Percentiles rank a stretch among this genome's conserved stretches.
Evolutionary conservation across 2,888 invertebrate genomes (phyloP).

Genomic region (Acleris holmiana): DNA sequence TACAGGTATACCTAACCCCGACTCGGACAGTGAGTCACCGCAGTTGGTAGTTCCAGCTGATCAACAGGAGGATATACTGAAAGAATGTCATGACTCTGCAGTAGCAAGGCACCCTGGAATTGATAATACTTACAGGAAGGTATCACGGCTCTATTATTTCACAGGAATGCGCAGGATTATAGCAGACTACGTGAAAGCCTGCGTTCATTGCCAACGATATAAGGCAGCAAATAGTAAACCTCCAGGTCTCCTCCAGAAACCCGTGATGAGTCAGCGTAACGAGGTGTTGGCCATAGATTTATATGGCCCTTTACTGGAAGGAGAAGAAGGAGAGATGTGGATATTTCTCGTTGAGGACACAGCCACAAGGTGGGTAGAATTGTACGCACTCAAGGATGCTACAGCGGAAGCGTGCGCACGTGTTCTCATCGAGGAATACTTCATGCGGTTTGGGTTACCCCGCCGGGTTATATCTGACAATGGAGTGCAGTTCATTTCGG

Average conservation of each 20-base stretch:
- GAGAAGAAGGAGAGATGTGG: not conserved
- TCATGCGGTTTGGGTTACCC: not conserved
- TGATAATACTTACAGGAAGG: conserved; percentile 27
- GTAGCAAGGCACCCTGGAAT: conserved; percentile 9
- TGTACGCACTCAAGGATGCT: not conserved
- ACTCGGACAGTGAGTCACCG: not conserved
- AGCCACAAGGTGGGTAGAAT: not conserved
- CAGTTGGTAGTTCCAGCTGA: not conserved
- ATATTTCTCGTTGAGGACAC: not conserved
- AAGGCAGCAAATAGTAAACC: not conserved
- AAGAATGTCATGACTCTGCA: not conserved
- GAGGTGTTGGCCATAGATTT: conserved; percentile 3
- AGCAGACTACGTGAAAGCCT: not conserved
- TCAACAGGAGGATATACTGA: not conserved
- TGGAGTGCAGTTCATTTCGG: not conserved
- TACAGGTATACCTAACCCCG: conserved; percentile 2
- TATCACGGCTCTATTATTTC: not conserved
- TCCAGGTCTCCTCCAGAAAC: not conserved
- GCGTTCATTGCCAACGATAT: not conserved
- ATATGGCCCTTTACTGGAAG: not conserved
- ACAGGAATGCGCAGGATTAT: conserved; percentile 2
- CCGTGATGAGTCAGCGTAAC: not conserved
- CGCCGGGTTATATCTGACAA: not conserved
- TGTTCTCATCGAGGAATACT: not conserved
- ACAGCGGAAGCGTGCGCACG: not conserved